Base-by-base conservation (phyloP, 92 coral and sea anemone species). In the Diadumene lineata region DNA sequence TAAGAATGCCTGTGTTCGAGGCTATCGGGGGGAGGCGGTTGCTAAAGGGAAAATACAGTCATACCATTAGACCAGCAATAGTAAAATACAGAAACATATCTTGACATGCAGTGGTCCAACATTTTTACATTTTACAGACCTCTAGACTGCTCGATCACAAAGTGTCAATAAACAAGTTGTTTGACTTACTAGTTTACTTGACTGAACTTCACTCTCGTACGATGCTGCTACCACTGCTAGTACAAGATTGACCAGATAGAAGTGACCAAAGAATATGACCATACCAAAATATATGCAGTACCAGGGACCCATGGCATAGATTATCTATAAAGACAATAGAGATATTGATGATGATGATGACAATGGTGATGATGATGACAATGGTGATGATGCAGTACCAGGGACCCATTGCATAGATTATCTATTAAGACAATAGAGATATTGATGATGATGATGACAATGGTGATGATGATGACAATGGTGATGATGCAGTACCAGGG, bases 161-260 rank as follows among this genome's bases (percentile, higher is more conserved):
- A n/a, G n/a, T n/a, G n/a, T n/a, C n/a, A n/a, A n/a, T n/a, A n/a
- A n/a, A n/a, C n/a, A n/a, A n/a, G n/a, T n/a, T n/a, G n/a, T n/a
- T 22, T 2, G 28, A 70, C 77, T 16, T 73, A 91, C 97, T 88
- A 76, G 65, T 44, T 74, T 88, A 31, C 66, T 51, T 33, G 86
- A 80, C 74, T 81, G 88, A 2, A 84, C 83, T 78, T 94, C 98
- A 65, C 86, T 89, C 50, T 94, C 98, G 68, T 94, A 94, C 1
- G 98, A 94, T 25, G 97, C 93, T 1, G 96, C 92, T 9, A 94
- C 98, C 11, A 94, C 98, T 21, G 98, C 98, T 68, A 94, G 72
- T 26, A 91, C 93, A 18, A 94, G 93, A 34, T 94, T 94, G 53
- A 94, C 88, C 33, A 94, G 93, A 61, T 90, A 94, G 30, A 94